phyloP scores from a whole-genome alignment of 2,797 vertebrate species.

The Choloepus didactylus region DNA sequence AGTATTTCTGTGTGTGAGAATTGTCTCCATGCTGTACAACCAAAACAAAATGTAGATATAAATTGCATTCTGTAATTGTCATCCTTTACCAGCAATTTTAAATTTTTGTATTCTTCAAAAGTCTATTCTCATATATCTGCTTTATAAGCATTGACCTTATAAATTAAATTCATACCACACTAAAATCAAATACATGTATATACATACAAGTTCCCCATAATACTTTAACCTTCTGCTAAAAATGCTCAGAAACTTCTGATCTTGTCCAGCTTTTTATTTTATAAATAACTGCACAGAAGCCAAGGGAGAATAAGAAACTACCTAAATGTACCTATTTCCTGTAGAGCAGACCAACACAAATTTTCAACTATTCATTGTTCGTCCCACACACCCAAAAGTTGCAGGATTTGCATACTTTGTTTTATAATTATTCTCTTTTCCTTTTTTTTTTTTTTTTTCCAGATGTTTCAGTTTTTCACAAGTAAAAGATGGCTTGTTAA shows the following conservation, averaged over 20 bases:
- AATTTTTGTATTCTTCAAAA: slow-evolving; percentile 21
- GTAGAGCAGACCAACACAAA: not conserved
- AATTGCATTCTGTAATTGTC: not conserved
- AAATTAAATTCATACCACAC: not conserved
- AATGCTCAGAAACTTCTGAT: not conserved
- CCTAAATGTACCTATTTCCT: not conserved
- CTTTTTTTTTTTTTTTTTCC: not conserved
- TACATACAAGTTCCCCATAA: not conserved
- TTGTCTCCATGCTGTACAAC: not conserved
- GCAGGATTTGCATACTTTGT: not conserved
- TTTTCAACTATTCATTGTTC: slow-evolving; percentile 32
- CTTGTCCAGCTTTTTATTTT: slow-evolving; percentile 23
- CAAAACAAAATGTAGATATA: slow-evolving; percentile 4
- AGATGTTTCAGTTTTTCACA: slow-evolving; percentile 53
- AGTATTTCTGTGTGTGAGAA: slow-evolving; percentile 2
- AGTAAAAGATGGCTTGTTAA: slow-evolving; percentile 41
- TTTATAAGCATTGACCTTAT: not conserved
- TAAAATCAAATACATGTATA: not conserved
- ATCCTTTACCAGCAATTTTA: not conserved
- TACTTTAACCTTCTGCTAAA: slow-evolving; percentile 42
- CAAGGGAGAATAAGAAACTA: not conserved
- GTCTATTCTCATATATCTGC: not conserved
- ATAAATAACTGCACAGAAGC: not conserved
- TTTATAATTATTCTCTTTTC: slow-evolving; percentile 52
- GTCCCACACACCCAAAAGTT: not conserved